Evolutionary conservation across 2,888 invertebrate genomes (phyloP).

Genomic region (Drosophila hamatofila): DNA sequence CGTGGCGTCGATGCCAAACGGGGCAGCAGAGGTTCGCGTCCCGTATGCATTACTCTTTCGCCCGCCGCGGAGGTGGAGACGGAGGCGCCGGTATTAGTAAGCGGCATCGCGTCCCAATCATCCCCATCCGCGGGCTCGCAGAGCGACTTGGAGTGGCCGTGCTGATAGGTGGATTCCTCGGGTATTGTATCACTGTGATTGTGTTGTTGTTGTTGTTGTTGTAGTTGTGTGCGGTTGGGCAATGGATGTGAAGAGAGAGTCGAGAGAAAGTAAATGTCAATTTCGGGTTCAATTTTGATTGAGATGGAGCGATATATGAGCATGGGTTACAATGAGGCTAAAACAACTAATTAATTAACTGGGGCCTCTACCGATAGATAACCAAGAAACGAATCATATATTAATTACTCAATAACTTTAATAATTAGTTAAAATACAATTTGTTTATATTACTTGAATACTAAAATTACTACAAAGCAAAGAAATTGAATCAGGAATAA

Average conservation of each 20-base stretch:
- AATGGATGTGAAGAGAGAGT: conserved; percentile 75
- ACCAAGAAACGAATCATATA: conserved; percentile 11
- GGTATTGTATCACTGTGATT: conserved; percentile 88
- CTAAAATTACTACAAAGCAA: neutral
- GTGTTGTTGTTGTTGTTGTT: conserved; percentile 48
- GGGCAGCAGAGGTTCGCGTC: conserved; percentile 87
- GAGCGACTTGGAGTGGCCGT: conserved; percentile 87
- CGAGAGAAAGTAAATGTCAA: conserved; percentile 76
- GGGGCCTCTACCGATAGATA: conserved; percentile 17
- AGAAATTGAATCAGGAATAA: neutral
- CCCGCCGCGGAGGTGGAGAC: conserved; percentile 67
- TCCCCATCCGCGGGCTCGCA: conserved; percentile 86
- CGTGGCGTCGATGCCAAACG: conserved; percentile 87
- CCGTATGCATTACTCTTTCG: conserved; percentile 65
- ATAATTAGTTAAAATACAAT: conserved; percentile 15
- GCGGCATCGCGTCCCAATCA: conserved; percentile 84
- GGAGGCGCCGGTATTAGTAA: conserved; percentile 82
- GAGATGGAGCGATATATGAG: conserved; percentile 54
- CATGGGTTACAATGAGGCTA: conserved; percentile 38
- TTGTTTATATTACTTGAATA: conserved; percentile 13
- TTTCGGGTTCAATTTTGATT: conserved; percentile 62
- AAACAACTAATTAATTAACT: conserved; percentile 43
- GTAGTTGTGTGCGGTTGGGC: conserved; percentile 43
- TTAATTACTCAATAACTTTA: conserved; percentile 3
- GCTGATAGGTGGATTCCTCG: conserved; percentile 87